Evolutionary conservation across 2,113 vertebrate species (phyloP), one percentile per base, ranked within the genome.

Genomic region (Microcebus lehilahytsara): DNA sequence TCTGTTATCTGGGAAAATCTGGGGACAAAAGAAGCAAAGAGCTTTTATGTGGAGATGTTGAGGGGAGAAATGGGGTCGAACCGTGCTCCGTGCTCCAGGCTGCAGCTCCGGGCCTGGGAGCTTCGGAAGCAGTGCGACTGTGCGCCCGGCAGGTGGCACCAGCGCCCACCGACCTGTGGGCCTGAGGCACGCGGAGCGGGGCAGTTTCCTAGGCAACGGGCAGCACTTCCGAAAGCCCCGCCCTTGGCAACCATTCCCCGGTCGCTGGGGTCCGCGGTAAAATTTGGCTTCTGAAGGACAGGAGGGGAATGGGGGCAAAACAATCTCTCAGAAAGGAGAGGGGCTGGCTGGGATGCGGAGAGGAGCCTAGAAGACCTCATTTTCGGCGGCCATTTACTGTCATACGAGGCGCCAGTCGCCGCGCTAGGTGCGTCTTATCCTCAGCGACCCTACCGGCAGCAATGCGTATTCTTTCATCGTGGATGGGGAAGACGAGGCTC

Each of bases 181-280:
- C 86, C 84, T 66, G 51, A 30, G 87, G 95, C 94, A 64, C 58
- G 22, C 0, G 0, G 85, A 89, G 86, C 27, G 37, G 93, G 75
- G 89, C 80, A 91, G 97, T 97, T 96, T 93, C 97, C 97, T 72
- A 90, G 97, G 97, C 95, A 97, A 98, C 96, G 92, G 95, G 56
- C 89, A 67, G 84, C 83, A 53, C 94, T 95, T 90, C 92, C 60
- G 62, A 92, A 94, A 91, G 72, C 86, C 96, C 22, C 27, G 89
- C 66, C 80, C 60, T 94, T 95, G 93, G 89, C 97, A 96, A 95
- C 93, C 95, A 79, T 95, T 96, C 66, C 71, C 53, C 74, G 88
- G 85, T 92, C 88, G 34, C 60, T 32, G 14, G 9, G 10, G 16
- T 85, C 85, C 60, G 32, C n/a, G 69, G 88, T 64, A 89, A 95